Base-by-base conservation (phyloP, 1,140 invertebrate genomes). In the Drosophila pseudoobscura region DNA sequence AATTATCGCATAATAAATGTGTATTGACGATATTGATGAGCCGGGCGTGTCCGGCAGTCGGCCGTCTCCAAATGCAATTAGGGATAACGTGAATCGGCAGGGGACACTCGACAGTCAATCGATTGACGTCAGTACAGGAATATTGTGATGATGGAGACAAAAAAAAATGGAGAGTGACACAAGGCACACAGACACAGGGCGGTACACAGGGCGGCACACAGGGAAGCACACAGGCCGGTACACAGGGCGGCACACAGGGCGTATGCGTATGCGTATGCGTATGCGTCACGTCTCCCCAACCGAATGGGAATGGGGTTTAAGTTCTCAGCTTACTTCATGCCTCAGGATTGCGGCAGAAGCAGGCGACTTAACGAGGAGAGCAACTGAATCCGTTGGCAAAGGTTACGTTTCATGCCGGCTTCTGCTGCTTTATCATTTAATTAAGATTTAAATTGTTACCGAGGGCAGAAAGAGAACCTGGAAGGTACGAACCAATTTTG, bases 1-100 rank as follows among this genome's bases (percentile, higher is more conserved):
- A 77, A 80, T 84, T 88, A 82, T 62, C 71, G 83, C 83, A 87
- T 87, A 87, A 78, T 88, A 78, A 88, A 87, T 88, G 58, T 17
- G n/a, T 49, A 63, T 56, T 46, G 47, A 53, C 44, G 35, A 61
- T 62, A 82, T 77, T 70, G 80, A 85, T 88, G 78, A 78, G 78
- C 20, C 47, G 39, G 17, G 22, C 45, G 47, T 49, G 35, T 59
- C 56, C n/a, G 54, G 15, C 43, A 35, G 35, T 64, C 39, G 57
- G 41, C 39, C 50, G 41, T 39, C 20, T 2, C 2, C 49, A n/a
- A 17, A 20, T 53, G 59, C 52, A 87, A 85, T 88, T 85, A 78
- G 68, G 65, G 35, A 52, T 39, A 26, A 31, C 31, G 44, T 49
- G 65, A 35, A 69, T 78, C 60, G 47, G 29, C 41, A 22, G 15